phyloP scores from a whole-genome alignment of 2,113 vertebrate species.

The Anolis sagrei region DNA sequence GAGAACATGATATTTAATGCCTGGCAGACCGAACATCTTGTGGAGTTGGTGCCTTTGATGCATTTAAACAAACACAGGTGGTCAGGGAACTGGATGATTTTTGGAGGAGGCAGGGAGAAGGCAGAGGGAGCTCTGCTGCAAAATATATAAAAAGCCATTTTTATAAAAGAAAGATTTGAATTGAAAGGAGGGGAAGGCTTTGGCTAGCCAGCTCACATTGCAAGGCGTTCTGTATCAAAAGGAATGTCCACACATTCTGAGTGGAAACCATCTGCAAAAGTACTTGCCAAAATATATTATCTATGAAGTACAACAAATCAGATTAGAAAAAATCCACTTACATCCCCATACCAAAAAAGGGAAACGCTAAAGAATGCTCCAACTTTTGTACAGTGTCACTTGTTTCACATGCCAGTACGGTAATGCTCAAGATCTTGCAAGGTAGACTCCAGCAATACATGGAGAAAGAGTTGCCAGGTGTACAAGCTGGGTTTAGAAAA shows the following conservation, averaged over 20 bases:
- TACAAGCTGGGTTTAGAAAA: too few relatives aligned
- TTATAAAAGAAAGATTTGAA: background rate
- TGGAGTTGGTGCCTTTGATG: background rate
- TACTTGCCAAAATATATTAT: background rate
- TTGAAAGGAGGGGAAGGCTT: fast-evolving
- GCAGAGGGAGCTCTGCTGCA: too few relatives aligned
- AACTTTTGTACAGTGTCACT: too few relatives aligned
- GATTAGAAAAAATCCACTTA: too few relatives aligned
- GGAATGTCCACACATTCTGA: background rate
- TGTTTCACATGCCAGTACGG: too few relatives aligned
- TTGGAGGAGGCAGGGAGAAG: too few relatives aligned
- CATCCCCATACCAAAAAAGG: too few relatives aligned
- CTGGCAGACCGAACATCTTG: background rate
- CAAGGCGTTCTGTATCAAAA: background rate
- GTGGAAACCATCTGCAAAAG: background rate
- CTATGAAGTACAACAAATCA: background rate
- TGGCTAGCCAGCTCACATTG: background rate
- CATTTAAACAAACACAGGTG: background rate
- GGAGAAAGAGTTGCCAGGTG: too few relatives aligned
- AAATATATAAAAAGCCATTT: constrained; percentile 12
- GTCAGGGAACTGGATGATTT: constrained; percentile 8
- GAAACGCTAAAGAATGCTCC: too few relatives aligned
- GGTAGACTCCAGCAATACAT: too few relatives aligned
- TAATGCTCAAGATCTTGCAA: too few relatives aligned
- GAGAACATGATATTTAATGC: background rate